Evolutionary conservation across 2,888 invertebrate genomes (phyloP), one percentile per base, ranked within the genome.

Genomic region (Sipha maydis): DNA sequence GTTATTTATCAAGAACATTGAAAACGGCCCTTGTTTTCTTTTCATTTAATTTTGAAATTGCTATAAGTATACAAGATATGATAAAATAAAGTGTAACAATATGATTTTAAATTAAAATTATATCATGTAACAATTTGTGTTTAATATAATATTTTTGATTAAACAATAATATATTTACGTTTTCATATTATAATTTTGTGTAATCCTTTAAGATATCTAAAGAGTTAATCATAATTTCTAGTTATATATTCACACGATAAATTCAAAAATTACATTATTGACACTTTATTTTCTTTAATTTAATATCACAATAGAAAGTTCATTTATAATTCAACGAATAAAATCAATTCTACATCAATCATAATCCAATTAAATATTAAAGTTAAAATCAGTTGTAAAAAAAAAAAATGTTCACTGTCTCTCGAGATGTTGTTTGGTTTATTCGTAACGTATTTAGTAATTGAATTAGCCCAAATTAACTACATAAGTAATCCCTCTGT

Each of bases 11-110:
- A 14, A 48, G 14, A 48, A 48, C 48, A 14, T 2, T 48, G 14
- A 48, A 48, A 48, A 48, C 48, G 25, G 25, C 25, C 69, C 31
- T 54, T 71, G 83, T 83, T 83, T 71, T 83, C 25, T 14, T 83
- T 71, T 71, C 83, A 71, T 83, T 71, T 71, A 48, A 11, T 83
- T 83, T 82, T 28, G 69, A 7, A 25, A 82, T 82, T 48, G 48
- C 48, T 48, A 67, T 8, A 21, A 25, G 61, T 28, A 54, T 54
- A 56, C 34, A 56, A 21, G 21, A 78, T 54, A 61, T 25, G 14
- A 61, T 79, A 56, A 25, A 61, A 61, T 79, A 25, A 34, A 79
- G n/a, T 80, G 17, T 67, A 67, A 34, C 25, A 56, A 21, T 38
- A 56, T 17, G 61, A 21, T 38, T 38, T 61, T 25, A 38, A 34